phyloP scores from a whole-genome alignment of 2,113 vertebrate species.

The Datnioides undecimradiatus region DNA sequence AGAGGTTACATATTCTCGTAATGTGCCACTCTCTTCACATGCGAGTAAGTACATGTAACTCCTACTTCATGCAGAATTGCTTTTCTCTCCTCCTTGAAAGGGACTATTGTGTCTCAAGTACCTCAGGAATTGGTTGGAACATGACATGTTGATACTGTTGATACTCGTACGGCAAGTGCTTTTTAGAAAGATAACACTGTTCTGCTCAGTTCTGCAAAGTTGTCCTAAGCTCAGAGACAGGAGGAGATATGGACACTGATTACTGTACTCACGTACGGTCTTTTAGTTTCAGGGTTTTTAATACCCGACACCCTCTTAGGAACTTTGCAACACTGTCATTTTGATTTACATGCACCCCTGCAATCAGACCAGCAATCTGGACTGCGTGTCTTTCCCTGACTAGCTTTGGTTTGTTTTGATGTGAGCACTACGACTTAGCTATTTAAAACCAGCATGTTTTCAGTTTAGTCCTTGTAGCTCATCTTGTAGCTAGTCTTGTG shows the following conservation, averaged over 20 bases:
- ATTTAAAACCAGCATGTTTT: not conserved
- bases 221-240: not conserved
- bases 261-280: not conserved
- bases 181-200: conserved; percentile 27
- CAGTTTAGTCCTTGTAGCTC: not conserved
- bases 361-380: not conserved
- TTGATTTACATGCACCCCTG: not conserved
- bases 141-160: conserved; percentile 62
- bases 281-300: not conserved
- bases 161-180: conserved; percentile 41
- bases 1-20: conserved; percentile 65
- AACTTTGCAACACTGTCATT: not conserved
- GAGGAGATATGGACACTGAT: conserved; percentile 4
- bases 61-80: conserved; percentile 63
- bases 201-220: conserved; percentile 31
- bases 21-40: conserved; percentile 67
- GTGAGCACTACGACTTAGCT: not conserved
- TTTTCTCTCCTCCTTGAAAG: conserved; percentile 60
- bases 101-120: conserved; percentile 68
- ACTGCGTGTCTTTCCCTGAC: not conserved
- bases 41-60: conserved; percentile 59
- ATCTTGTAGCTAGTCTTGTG: not conserved
- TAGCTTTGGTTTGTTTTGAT: not conserved
- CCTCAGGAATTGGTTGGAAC: conserved; percentile 62
- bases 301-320: not conserved